Evolutionary conservation across 2,797 vertebrate genomes (phyloP), one percentile per base, ranked within the genome.

Genomic region (Phataginus tetradactyla): DNA sequence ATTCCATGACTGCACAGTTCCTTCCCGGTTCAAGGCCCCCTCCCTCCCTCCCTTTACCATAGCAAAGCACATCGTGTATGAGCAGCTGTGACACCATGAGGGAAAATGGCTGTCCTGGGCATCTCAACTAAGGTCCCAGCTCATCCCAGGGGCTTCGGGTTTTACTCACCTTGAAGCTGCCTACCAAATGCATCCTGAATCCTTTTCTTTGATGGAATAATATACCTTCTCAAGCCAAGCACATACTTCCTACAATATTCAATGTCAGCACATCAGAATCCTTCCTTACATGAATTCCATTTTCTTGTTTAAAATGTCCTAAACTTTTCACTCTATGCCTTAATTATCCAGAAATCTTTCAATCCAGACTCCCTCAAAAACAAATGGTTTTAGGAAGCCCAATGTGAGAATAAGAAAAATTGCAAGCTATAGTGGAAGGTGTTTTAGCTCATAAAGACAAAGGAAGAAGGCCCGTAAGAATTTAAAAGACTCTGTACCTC

Each of bases 341-440:
- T 84, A 68, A 91, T 84, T 91, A 83, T 45, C n/a, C 91, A 93
- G 83, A 95, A 91, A 72, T 66, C 64, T 78, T 74, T 91, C n/a
- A 39, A n/a, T 55, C 34, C 55, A 94, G 21, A 1, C 18, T 89
- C 25, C 8, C 39, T 49, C 13, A 11, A 21, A 74, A 86, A 53
- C 66, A 61, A 87, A 37, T 14, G 39, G 15, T 9, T 83, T 8
- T 86, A 75, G 74, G 37, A 91, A 64, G 27, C 4, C 51, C 69
- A 93, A 5, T 69, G 20, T 68, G 80, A 77, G 34, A 89, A 66
- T 61, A 96, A 88, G 61, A 34, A 61, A 90, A 93, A 68, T 51
- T 75, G 21, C 4, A 45, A 84, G 3, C 25, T 64, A 12, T 18
- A 45, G 25, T 64, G 2, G 29, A 93, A 95, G 34, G 6, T 17